These are phyloP conservation scores for Chauna torquata DNA, from an alignment of 2,113 vertebrate genomes.

Conservation along the genomic window DNA sequence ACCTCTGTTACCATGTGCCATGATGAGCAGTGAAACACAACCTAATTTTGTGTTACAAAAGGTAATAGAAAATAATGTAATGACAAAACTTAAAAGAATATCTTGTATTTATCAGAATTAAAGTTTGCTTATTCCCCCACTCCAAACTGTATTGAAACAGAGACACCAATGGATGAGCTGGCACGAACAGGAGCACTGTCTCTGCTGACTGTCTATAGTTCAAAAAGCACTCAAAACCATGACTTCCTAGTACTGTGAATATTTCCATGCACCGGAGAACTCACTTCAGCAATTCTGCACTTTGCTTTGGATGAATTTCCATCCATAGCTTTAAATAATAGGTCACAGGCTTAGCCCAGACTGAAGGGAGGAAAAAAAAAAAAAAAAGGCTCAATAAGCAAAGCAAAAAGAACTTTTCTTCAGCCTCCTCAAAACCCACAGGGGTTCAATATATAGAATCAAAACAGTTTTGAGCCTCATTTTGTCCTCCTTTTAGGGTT, in stretches of 20 bases:
- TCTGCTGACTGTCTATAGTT: neutral
- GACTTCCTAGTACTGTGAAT: neutral
- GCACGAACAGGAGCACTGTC: neutral
- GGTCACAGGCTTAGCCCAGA: neutral
- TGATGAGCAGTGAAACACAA: neutral
- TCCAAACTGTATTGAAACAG: neutral
- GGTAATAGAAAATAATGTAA: neutral
- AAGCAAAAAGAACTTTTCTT: neutral
- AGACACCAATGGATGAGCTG: rapidly evolving
- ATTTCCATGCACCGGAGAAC: neutral
- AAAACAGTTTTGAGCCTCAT: neutral
- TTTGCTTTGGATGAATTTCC: neutral
- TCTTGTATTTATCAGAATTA: neutral
- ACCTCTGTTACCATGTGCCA: neutral
- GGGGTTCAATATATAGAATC: neutral
- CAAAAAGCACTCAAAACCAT: neutral
- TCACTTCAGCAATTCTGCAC: neutral
- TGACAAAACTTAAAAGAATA: neutral
- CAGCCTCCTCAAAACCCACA: neutral
- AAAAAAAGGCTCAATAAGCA: neutral
- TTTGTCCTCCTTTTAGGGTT: neutral
- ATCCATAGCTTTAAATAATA: neutral
- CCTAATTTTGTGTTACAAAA: neutral
- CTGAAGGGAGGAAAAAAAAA: rapidly evolving
- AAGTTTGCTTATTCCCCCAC: neutral